Conservation (phyloP, 2,797 vertebrate genomes). For the Diplodus puntazzo region DNA sequence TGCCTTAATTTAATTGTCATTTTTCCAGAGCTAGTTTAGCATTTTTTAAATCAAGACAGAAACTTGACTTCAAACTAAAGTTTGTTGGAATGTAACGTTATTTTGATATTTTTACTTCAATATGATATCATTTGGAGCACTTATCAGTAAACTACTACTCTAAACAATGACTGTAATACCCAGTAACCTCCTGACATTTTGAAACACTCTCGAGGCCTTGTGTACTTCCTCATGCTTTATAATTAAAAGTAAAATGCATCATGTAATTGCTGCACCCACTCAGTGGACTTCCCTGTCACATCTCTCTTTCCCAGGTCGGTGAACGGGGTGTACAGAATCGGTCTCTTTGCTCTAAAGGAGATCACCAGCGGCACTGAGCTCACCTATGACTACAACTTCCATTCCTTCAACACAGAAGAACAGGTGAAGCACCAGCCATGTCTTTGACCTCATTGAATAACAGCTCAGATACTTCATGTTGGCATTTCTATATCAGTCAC, state of each 20-base stretch:
- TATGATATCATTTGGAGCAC: background rate
- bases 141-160: background rate
- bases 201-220: background rate
- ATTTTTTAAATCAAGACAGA: conserved; percentile 1
- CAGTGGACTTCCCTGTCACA: background rate
- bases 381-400: conserved; percentile 99
- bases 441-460: background rate
- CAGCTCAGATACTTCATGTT: conserved; percentile 1
- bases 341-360: conserved; percentile 95
- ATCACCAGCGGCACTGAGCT: conserved; percentile 94
- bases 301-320: conserved; percentile 88
- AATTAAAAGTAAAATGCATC: background rate
- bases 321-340: conserved; percentile 96
- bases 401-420: conserved; percentile 97
- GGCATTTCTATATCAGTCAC: background rate
- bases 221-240: background rate
- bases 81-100: background rate
- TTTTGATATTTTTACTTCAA: background rate
- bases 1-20: conserved; percentile 30
- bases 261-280: background rate
- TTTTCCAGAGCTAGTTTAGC: conserved; percentile 15
- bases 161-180: conserved; percentile 1
- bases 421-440: conserved; percentile 85
- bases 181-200: background rate
- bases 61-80: background rate